Evolutionary conservation across 2,113 vertebrate species (phyloP), one percentile per base, ranked within the genome.

Genomic region (Bujurquina vittata): DNA sequence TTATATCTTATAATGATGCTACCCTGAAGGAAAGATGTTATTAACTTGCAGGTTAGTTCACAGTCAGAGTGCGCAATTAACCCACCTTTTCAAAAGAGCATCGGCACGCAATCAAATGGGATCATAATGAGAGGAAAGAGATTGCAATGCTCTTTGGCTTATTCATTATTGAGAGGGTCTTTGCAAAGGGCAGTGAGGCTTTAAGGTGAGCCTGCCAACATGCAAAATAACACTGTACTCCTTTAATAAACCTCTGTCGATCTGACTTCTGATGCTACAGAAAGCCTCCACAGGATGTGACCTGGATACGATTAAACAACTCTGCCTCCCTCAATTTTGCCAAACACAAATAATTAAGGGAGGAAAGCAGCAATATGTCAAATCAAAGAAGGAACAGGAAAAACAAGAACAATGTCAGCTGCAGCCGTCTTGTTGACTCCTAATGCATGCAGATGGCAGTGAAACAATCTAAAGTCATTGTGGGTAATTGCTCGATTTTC

Each of bases 11-110:
- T 93, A 93, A 92, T 90, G 88, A 92, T 80, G 77, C 87, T 87
- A 80, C 90, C 95, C 90, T 83, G 79, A 93, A 94, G 94, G 89
- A 94, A 92, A 89, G 73, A 90, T 89, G 87, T 92, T 94, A 95
- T 94, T 95, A 95, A 94, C 94, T 93, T 37, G 75, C 88, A 94
- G 93, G 94, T 95, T 93, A 92, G 93, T 93, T 89, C 77, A 78
- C 78, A 89, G 85, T 91, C 84, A 86, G 81, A 83, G 82, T 69
- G 86, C 75, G 75, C 85, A 94, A 94, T 95, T 94, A 95, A 92
- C 88, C 91, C 89, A 91, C 77, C 81, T 89, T 91, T 93, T 89
- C 78, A 82, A 88, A 80, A 81, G 82, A 84, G 79, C 77, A 79
- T 86, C 15, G 33, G 80, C 54, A 22, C 81, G 84, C 81, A 90